These are phyloP conservation scores for Mycteria americana DNA, from an alignment of 2,797 vertebrate species.

Conservation along the genomic window DNA sequence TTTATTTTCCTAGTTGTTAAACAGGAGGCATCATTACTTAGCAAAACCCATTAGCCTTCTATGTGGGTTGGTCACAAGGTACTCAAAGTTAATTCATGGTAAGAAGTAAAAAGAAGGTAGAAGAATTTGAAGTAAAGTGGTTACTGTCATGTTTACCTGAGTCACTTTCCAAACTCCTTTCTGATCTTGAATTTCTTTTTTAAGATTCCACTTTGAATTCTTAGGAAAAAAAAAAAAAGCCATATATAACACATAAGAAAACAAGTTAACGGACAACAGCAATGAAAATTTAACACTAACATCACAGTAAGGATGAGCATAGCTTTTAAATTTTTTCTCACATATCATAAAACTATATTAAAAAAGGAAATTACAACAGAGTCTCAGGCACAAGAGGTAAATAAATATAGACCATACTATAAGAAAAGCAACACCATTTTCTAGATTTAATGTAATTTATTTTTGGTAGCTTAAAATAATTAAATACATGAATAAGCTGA, in stretches of 20 bases:
- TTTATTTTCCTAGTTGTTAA: background rate
- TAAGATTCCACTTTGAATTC: slow-evolving; percentile 47
- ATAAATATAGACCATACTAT: background rate
- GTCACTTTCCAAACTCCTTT: background rate
- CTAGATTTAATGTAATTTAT: background rate
- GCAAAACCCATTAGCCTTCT: slow-evolving; percentile 29
- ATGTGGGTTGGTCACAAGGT: background rate
- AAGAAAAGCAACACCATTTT: background rate
- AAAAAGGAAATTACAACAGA: background rate
- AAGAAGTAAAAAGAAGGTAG: background rate
- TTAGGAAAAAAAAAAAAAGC: background rate
- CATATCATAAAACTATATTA: background rate
- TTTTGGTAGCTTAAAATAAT: background rate
- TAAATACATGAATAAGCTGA: background rate
- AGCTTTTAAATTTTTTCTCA: background rate
- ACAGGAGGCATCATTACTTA: slow-evolving; percentile 28
- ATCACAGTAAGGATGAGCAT: background rate
- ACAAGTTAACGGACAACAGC: background rate
- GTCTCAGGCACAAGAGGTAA: background rate
- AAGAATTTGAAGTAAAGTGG: slow-evolving; percentile 3
- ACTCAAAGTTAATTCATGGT: slow-evolving; percentile 19
- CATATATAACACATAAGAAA: background rate
- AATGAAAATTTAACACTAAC: background rate
- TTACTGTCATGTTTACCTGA: slow-evolving; percentile 62
- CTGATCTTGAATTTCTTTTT: slow-evolving; percentile 46